Evolutionary conservation across 2,113 vertebrate species (phyloP).

Genomic region (Peromyscus californicus): DNA sequence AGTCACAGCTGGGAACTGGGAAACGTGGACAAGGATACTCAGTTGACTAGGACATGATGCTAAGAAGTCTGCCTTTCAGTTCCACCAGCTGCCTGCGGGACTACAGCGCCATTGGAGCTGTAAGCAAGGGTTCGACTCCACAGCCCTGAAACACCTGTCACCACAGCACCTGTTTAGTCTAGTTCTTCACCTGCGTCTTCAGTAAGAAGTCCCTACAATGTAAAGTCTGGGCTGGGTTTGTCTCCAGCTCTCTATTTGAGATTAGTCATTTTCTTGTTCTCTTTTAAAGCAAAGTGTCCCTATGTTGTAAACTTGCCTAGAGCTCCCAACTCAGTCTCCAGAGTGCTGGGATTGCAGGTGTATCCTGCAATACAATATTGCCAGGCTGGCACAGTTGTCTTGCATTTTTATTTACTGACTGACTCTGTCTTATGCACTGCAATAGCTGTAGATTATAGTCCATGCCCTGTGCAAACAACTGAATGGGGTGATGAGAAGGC

Average conservation of each 20-base stretch:
- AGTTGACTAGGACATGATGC: neutral
- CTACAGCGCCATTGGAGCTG: neutral
- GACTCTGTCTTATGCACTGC: neutral
- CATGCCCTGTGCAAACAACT: neutral
- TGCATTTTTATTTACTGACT: neutral
- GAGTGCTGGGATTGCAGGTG: neutral
- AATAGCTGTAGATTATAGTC: neutral
- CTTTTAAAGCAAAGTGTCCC: neutral
- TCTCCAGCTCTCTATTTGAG: neutral
- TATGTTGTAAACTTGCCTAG: neutral
- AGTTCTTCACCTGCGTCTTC: neutral
- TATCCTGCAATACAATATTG: neutral
- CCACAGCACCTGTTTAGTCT: no score
- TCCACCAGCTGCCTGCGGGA: neutral
- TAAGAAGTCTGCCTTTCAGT: neutral
- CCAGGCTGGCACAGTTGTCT: rapidly evolving
- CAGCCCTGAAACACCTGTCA: no score
- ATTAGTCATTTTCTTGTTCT: neutral
- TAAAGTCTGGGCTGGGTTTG: no score
- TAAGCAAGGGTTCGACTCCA: neutral
- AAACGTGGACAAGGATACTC: neutral
- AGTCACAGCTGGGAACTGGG: neutral
- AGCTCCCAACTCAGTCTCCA: neutral
- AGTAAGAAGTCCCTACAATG: neutral
- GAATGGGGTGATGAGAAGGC: no score